Base-by-base conservation (phyloP, 2,113 vertebrate genomes). In the Callipepla squamata region DNA sequence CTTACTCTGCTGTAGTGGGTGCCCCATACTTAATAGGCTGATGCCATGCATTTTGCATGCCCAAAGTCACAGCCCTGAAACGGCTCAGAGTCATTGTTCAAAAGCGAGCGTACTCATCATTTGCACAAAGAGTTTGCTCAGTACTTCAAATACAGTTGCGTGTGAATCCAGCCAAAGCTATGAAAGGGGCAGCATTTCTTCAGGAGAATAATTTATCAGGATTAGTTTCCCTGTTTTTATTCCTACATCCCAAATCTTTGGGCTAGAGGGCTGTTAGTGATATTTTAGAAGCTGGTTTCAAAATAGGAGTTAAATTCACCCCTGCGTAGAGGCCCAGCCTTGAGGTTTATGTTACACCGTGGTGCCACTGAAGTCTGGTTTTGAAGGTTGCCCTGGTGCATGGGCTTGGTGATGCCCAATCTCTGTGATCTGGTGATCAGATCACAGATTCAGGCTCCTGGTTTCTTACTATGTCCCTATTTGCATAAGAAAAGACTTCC, bases 401-500 rank as follows among this genome's bases (percentile, higher is more conserved):
- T 30, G 22, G 62, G 12, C 38, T 63, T 50, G 48, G 75, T 87
- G 62, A 44, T 0, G 0, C 34, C 79, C 70, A 76, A 34, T 45
- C 13, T 80, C 45, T 74, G 26, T 32, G 38, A 87, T 50, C 55
- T 93, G 42, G 30, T 92, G 74, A 81, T 57, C 51, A 75, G 78
- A 61, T 79, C 51, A 53, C 28, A 1, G 1, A 30, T 86, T 11
- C 53, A 94, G 70, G 63, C 42, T 19, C 25, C 11, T 74, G 38
- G 2, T 89, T 94, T 91, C 85, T 80, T 82, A 89, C 47, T 30
- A 59, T 44, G 48, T 94, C 45, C 17, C 26, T 80, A 91, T 95
- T 94, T 96, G 89, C 96, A 95, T 93, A 95, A 92, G 92, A 94
- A 95, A 87, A 95, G 55, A 88, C 92, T 95, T 96, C 92, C 87